phyloP scores from a whole-genome alignment of 2,888 invertebrate species.

The Platycheirus rosarum region DNA sequence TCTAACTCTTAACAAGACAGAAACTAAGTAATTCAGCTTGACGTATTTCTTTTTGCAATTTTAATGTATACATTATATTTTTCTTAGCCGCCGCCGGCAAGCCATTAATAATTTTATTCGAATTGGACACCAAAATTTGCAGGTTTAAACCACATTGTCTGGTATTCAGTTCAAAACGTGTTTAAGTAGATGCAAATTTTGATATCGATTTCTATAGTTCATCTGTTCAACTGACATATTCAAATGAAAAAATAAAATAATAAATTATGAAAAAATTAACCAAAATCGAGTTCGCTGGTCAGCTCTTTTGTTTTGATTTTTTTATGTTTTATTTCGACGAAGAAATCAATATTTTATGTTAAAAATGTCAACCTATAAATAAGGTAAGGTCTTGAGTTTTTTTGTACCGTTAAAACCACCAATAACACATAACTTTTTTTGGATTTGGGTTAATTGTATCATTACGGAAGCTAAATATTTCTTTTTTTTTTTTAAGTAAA shows the following conservation, averaged over 20 bases:
- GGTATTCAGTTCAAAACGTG: conserved; percentile 22
- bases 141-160: conserved; percentile 18
- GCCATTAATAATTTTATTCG: conserved; percentile 17
- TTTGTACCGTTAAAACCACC: neutral
- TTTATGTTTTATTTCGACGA: neutral
- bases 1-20: neutral
- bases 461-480: conserved; percentile 24
- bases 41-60: conserved; percentile 6
- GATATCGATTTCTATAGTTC: conserved; percentile 27
- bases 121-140: conserved; percentile 36
- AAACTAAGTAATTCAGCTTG: conserved; percentile 2
- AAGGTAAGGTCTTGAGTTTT: conserved; percentile 10
- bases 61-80: neutral
- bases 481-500: conserved; percentile 4
- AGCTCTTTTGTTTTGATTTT: conserved; percentile 29
- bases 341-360: neutral
- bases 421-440: neutral
- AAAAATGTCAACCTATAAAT: conserved; percentile 22
- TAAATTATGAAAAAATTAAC: conserved; percentile 17
- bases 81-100: conserved; percentile 14
- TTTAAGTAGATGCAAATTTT: conserved; percentile 4
- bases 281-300: conserved; percentile 26
- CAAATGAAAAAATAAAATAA: conserved; percentile 7
- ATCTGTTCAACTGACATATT: conserved; percentile 22
- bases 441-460: conserved; percentile 19